Conservation (phyloP, 2,113 vertebrate genomes). For the Cryptotis parvus region DNA sequence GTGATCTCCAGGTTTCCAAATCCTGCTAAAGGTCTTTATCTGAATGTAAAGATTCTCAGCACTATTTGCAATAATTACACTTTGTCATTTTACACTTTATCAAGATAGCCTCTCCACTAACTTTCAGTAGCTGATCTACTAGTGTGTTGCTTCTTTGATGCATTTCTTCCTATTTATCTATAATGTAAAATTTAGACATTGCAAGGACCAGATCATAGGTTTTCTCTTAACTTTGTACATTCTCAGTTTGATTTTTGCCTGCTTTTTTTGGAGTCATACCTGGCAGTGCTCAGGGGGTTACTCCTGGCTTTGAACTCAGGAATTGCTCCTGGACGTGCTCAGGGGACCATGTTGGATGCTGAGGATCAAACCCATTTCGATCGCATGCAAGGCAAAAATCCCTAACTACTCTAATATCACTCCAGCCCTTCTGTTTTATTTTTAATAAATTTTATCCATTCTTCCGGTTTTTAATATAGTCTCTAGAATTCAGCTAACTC, state of each 20-base stretch:
- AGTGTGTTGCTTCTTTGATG: neutral
- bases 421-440: too few relatives aligned
- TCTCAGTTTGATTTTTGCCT: neutral
- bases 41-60: neutral
- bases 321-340: too few relatives aligned
- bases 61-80: neutral
- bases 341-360: too few relatives aligned
- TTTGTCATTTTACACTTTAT: neutral
- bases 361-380: too few relatives aligned
- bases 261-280: too few relatives aligned
- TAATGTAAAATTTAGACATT: neutral
- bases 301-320: too few relatives aligned
- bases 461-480: neutral
- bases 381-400: too few relatives aligned
- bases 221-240: neutral
- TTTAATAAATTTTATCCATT: neutral
- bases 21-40: neutral
- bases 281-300: too few relatives aligned
- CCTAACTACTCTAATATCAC: too few relatives aligned
- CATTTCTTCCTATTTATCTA: neutral
- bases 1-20: neutral
- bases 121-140: neutral
- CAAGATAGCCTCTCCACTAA: neutral
- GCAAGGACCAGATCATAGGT: neutral
- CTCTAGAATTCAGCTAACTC: neutral